phyloP scores from a whole-genome alignment of 2,113 vertebrate genomes.

The Morone chrysops region DNA sequence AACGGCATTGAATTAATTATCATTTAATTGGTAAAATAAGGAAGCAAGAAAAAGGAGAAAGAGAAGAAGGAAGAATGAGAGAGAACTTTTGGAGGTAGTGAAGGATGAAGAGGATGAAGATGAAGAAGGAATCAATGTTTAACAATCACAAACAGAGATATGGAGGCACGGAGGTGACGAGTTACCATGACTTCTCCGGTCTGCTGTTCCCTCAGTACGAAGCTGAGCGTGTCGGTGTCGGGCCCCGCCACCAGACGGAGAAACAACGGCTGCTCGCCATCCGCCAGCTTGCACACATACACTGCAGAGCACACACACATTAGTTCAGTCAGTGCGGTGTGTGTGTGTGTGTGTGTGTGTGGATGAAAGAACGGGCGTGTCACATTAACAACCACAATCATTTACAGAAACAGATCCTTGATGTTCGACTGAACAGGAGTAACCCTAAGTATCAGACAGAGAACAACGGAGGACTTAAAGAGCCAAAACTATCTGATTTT shows the following conservation, averaged over 20 bases:
- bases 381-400: constrained; percentile 37
- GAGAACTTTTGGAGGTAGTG: not conserved
- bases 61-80: not conserved
- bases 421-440: not conserved
- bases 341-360: constrained; percentile 12
- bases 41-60: not conserved
- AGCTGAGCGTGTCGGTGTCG: constrained; percentile 89
- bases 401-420: constrained; percentile 36
- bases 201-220: constrained; percentile 94
- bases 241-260: constrained; percentile 95
- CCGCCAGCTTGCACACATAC: constrained; percentile 93
- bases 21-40: too few relatives aligned
- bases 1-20: too few relatives aligned
- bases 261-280: constrained; percentile 92
- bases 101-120: too few relatives aligned
- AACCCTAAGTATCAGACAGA: not conserved
- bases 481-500: too few relatives aligned
- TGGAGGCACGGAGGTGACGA: rapidly evolving
- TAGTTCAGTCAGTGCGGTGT: constrained; percentile 9
- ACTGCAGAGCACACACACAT: constrained; percentile 81
- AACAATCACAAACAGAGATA: not conserved
- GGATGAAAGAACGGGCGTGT: not conserved
- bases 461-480: too few relatives aligned
- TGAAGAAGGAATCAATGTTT: not conserved
- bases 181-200: constrained; percentile 94